phyloP scores from a whole-genome alignment of 2,888 invertebrate genomes.

The Atethmia centrago region DNA sequence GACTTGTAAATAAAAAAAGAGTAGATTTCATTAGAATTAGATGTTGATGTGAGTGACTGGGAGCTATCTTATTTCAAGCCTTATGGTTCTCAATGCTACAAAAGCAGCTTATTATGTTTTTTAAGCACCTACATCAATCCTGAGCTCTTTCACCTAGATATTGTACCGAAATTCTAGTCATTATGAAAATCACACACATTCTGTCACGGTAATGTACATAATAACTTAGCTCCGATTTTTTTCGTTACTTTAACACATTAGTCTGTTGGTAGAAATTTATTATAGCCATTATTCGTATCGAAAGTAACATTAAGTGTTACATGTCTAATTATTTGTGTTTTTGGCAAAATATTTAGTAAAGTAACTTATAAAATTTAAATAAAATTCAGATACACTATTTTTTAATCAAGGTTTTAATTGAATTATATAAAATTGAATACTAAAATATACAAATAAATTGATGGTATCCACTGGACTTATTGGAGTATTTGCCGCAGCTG shows the following conservation, averaged over 20 bases:
- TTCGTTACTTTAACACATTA: conserved; percentile 1
- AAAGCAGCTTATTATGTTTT: not conserved
- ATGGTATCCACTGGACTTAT: not conserved
- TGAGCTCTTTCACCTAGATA: conserved; percentile 10
- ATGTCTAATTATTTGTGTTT: conserved; percentile 4
- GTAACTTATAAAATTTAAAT: not conserved
- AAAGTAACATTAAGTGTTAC: conserved; percentile 9
- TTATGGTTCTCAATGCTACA: not conserved
- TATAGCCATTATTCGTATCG: conserved; percentile 12
- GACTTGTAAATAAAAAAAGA: not conserved
- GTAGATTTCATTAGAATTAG: not conserved
- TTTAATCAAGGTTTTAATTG: conserved; percentile 3
- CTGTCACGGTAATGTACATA: conserved; percentile 31
- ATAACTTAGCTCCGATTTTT: conserved; percentile 23
- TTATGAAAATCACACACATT: conserved; percentile 35
- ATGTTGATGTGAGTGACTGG: not conserved
- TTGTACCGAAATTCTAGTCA: conserved; percentile 7
- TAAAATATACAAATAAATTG: not conserved
- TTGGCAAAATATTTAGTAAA: not conserved
- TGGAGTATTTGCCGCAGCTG: not conserved
- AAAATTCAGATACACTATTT: not conserved
- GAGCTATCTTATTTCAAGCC: not conserved
- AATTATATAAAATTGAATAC: not conserved
- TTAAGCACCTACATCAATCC: not conserved
- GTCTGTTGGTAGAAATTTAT: conserved; percentile 18